Evolutionary conservation across 2,113 vertebrate species (phyloP).

Genomic region (Plectropomus leopardus): DNA sequence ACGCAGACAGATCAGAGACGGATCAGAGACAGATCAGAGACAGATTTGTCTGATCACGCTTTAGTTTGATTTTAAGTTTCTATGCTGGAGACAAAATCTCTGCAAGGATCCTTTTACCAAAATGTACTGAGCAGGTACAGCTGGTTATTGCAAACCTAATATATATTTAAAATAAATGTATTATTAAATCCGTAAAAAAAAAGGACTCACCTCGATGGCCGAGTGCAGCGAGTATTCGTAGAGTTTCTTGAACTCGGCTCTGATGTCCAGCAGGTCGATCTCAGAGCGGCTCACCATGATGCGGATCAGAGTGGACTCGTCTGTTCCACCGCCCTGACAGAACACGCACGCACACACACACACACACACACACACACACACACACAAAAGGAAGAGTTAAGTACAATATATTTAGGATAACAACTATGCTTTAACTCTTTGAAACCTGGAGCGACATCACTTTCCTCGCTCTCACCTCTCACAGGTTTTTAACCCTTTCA

Average conservation of each 20-base stretch:
- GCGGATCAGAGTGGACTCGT: conserved; percentile 84
- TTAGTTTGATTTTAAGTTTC: not conserved
- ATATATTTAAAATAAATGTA: not conserved
- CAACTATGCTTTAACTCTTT: too few species aligned
- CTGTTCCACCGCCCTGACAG: conserved; percentile 85
- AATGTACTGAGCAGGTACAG: not conserved
- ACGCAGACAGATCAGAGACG: too few species aligned
- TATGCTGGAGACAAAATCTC: not conserved
- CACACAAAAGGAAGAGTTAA: too few species aligned
- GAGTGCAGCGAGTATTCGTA: conserved; percentile 82
- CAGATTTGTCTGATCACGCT: not conserved
- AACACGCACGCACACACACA: not conserved
- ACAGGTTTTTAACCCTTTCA: too few species aligned
- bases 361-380: too few species aligned
- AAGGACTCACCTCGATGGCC: conserved; percentile 81
- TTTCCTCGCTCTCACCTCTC: too few species aligned
- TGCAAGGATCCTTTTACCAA: not conserved
- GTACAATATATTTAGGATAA: too few species aligned
- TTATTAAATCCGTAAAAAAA: too few species aligned
- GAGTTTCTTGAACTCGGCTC: conserved; percentile 85
- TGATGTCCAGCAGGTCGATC: conserved; percentile 89
- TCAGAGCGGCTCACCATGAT: conserved; percentile 89
- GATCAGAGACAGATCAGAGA: too few species aligned
- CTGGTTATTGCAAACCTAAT: not conserved
- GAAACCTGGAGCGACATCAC: too few species aligned